These are phyloP conservation scores for Chiridota heheva DNA, from an alignment of 35 echinoderm and acorn worm genomes.

Conservation along the genomic window DNA sequence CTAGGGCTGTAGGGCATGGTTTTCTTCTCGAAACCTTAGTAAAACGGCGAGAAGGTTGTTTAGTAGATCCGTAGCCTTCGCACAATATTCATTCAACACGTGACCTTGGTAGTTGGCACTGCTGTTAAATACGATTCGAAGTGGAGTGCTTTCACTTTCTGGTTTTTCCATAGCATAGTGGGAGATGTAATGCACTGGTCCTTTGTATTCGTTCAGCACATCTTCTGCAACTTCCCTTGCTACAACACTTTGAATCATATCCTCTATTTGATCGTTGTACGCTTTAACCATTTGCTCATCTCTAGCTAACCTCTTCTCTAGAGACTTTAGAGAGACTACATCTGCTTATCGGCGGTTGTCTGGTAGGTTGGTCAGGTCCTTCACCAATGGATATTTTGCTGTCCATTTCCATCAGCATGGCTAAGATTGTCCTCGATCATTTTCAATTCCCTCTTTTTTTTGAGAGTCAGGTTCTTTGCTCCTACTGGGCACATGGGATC, in stretches of 20 bases:
- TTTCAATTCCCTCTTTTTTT: conserved; percentile 42
- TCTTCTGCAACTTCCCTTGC: conserved; percentile 24
- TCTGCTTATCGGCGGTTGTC: conserved; percentile 35
- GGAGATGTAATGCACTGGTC: conserved; percentile 59
- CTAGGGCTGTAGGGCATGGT: conserved; percentile 45
- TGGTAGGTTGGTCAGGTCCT: conserved; percentile 35
- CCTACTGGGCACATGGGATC: conserved; percentile 42
- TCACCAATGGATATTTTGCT: conserved; percentile 48
- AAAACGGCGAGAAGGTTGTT: conserved; percentile 53
- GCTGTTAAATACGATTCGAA: conserved; percentile 72
- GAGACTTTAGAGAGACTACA: conserved; percentile 8
- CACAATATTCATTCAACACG: conserved; percentile 60
- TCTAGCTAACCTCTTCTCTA: conserved; percentile 21
- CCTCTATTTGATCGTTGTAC: conserved; percentile 15
- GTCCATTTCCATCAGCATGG: conserved; percentile 25
- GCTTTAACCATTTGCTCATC: conserved; percentile 4
- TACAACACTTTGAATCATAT: conserved; percentile 32
- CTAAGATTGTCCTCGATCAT: conserved; percentile 35
- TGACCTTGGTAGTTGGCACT: conserved; percentile 56
- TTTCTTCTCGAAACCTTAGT: conserved; percentile 62
- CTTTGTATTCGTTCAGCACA: conserved; percentile 9
- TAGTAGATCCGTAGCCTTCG: conserved; percentile 58
- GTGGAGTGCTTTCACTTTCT: conserved; percentile 65
- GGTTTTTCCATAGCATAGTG: conserved; percentile 56
- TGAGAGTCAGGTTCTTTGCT: conserved; percentile 34